These are phyloP conservation scores for Zaprionus inermis DNA, from an alignment of 1,140 invertebrate species.

Conservation along the genomic window DNA sequence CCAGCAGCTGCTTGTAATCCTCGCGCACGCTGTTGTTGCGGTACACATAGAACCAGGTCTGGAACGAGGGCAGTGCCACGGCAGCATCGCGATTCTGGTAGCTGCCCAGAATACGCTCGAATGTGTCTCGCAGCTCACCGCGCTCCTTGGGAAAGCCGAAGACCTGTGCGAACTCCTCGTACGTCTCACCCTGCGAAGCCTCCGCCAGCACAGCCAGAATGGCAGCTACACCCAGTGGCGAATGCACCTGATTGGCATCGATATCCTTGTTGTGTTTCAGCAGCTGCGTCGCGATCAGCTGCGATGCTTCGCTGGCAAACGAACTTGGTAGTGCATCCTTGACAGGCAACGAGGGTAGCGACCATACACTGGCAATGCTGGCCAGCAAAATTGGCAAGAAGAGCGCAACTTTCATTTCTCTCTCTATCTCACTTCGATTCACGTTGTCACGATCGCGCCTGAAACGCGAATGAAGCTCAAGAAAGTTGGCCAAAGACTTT, in stretches of 20 bases:
- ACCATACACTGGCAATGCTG: slow-evolving; percentile 15
- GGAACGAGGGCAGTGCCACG: slow-evolving; percentile 85
- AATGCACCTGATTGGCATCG: slow-evolving; percentile 87
- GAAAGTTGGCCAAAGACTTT: slow-evolving; percentile 82
- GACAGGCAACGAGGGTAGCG: slow-evolving; percentile 20
- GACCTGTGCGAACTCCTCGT: slow-evolving; percentile 85
- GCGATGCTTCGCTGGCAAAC: slow-evolving; percentile 70
- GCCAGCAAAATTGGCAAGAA: slow-evolving; percentile 36
- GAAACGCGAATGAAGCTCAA: slow-evolving; percentile 76
- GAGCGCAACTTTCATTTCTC: slow-evolving; percentile 63
- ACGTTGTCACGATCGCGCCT: slow-evolving; percentile 45
- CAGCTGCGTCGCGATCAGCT: slow-evolving; percentile 76
- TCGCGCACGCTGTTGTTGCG: slow-evolving; percentile 87
- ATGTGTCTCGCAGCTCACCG: slow-evolving; percentile 67
- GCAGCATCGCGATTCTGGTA: slow-evolving; percentile 85
- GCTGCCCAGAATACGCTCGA: slow-evolving; percentile 85
- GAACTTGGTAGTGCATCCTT: slow-evolving; percentile 43
- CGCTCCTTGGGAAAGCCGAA: slow-evolving; percentile 86
- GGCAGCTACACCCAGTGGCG: slow-evolving; percentile 87
- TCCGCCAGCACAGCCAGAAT: slow-evolving; percentile 87
- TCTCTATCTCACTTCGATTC: neutral
- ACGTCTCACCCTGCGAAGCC: slow-evolving; percentile 86
- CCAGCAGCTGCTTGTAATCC: slow-evolving; percentile 86
- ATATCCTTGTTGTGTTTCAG: slow-evolving; percentile 84
- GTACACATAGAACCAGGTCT: slow-evolving; percentile 88